phyloP scores from a whole-genome alignment of 2,113 vertebrate species.

The Prunella fulvescens region DNA sequence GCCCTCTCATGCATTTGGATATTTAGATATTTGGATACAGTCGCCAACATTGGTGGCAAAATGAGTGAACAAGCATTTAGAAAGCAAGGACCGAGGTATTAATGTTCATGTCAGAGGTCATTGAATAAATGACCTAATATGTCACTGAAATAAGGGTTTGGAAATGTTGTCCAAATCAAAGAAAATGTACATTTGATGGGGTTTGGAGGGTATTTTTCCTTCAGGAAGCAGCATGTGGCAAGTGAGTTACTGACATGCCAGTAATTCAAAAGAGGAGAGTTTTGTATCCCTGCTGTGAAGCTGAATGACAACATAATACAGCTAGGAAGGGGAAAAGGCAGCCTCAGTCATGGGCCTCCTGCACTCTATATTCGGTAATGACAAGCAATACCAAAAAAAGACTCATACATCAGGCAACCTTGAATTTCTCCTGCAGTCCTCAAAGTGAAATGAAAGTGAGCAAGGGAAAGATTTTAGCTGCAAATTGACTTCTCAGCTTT shows the following conservation, averaged over 20 bases:
- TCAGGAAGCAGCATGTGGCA: conserved; percentile 30
- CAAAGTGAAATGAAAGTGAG: not conserved
- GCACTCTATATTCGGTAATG: not conserved
- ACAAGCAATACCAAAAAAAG: not conserved
- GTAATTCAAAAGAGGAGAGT: conserved; percentile 43
- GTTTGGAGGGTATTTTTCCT: not conserved
- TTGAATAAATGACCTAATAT: conserved; percentile 40
- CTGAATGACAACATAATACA: conserved; percentile 65
- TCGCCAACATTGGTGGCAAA: not conserved
- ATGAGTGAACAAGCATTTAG: not conserved
- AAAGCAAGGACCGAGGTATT: not conserved
- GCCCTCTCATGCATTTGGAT: not conserved
- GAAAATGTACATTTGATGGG: conserved; percentile 20
- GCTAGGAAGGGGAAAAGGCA: not conserved
- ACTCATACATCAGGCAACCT: not conserved
- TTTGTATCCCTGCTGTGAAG: conserved; percentile 51
- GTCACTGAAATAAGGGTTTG: conserved; percentile 6
- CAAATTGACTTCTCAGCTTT: not conserved
- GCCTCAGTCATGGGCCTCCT: not conserved
- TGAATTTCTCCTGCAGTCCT: not conserved
- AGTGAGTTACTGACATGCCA: conserved; percentile 33
- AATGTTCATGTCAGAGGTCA: not conserved
- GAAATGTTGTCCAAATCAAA: conserved; percentile 36
- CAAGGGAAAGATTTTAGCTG: not conserved
- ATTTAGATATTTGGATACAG: not conserved